phyloP scores from a whole-genome alignment of 2,797 vertebrate genomes.

The Tiaroga cobitis region DNA sequence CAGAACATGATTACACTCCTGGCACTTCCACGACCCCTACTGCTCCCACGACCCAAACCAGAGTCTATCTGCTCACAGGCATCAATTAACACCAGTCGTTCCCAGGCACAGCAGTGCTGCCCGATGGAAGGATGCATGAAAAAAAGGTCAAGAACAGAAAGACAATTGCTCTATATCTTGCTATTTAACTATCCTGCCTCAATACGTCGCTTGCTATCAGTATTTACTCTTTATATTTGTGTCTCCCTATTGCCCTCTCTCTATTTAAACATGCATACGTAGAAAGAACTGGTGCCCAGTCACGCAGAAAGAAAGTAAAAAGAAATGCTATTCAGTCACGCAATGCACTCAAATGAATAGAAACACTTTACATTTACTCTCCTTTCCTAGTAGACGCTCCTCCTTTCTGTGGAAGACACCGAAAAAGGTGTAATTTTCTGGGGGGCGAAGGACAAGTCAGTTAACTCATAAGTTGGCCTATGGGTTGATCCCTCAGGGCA shows the following conservation, averaged over 20 bases:
- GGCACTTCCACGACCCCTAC: conserved; percentile 72
- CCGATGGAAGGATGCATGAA: conserved; percentile 33
- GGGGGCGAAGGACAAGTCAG: conserved; percentile 25
- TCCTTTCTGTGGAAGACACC: background rate
- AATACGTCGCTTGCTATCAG: background rate
- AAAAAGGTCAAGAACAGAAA: conserved; percentile 39
- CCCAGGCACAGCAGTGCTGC: conserved; percentile 40
- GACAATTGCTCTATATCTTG: conserved; percentile 31
- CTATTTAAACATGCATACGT: background rate
- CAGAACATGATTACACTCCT: conserved; percentile 72
- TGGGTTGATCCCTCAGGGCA: conserved; percentile 45
- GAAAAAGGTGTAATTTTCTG: conserved; percentile 36
- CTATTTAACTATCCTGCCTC: conserved; percentile 36
- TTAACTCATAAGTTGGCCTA: conserved; percentile 43
- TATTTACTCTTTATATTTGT: conserved; percentile 14
- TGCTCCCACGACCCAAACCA: conserved; percentile 77
- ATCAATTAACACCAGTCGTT: conserved; percentile 58
- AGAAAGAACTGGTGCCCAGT: background rate
- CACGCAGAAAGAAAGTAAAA: too few species aligned
- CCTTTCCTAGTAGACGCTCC: background rate
- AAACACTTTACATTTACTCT: background rate
- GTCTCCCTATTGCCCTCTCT: background rate
- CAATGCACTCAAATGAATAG: background rate
- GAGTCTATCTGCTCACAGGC: conserved; percentile 44
- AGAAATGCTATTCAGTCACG: background rate